A percentile compares a stretch with the other conserved stretches of the same genome.
Evolutionary conservation across 1,140 invertebrate genomes (phyloP).

Genomic region (Drosophila eugracilis): DNA sequence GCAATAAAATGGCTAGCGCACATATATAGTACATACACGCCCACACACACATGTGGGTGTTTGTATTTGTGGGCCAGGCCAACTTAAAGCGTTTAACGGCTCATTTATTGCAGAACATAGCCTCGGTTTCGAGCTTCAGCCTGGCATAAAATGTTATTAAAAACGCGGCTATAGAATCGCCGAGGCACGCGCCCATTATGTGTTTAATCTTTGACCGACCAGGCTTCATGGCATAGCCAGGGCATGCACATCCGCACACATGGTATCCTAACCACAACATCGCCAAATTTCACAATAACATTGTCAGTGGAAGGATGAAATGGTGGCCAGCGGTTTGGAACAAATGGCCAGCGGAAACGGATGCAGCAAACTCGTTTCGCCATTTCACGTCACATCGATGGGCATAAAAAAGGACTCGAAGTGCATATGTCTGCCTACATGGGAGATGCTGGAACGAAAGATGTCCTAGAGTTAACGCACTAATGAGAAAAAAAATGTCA

Average conservation of each 20-base stretch:
- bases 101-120: constrained; percentile 69
- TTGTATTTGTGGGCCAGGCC: constrained; percentile 1
- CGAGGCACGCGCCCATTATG: constrained; percentile 57
- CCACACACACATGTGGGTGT: constrained; percentile 15
- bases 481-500: constrained; percentile 6
- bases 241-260: constrained; percentile 7
- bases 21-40: constrained; percentile 36
- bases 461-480: background rate
- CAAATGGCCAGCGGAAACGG: constrained; percentile 26
- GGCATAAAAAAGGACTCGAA: constrained; percentile 11
- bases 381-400: constrained; percentile 29
- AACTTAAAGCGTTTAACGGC: constrained; percentile 80
- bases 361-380: constrained; percentile 45
- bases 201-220: constrained; percentile 68
- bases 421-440: constrained; percentile 12
- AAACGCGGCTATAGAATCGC: constrained; percentile 40
- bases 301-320: constrained; percentile 10
- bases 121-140: constrained; percentile 15
- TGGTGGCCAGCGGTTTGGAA: constrained; percentile 12
- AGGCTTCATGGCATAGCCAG: constrained; percentile 43
- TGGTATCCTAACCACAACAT: constrained; percentile 11
- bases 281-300: constrained; percentile 49
- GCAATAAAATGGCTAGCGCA: constrained; percentile 67
- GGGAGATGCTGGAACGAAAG: background rate
- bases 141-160: constrained; percentile 74